Evolutionary conservation across 2,888 invertebrate species (phyloP).

Genomic region (Thumatha senex): DNA sequence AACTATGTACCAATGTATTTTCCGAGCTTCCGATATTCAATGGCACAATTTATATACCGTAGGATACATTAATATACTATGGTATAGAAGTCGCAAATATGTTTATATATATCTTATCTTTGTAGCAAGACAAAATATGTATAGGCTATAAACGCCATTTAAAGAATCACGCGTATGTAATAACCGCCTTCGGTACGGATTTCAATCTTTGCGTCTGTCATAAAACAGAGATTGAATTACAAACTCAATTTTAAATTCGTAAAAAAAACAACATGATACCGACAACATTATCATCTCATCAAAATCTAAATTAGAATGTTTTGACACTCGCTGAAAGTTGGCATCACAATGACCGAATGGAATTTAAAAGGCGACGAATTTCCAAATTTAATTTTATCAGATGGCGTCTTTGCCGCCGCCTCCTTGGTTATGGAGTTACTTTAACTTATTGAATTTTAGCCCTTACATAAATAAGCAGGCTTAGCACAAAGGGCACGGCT

Average conservation of each 20-base stretch:
- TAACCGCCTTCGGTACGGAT: not conserved
- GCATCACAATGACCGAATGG: conserved; percentile 21
- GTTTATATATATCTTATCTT: too few species aligned
- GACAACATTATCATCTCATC: conserved; percentile 30
- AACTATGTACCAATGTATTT: too few species aligned
- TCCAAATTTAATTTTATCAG: conserved; percentile 18
- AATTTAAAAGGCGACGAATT: conserved; percentile 28
- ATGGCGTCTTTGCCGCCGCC: conserved; percentile 12
- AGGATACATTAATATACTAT: too few species aligned
- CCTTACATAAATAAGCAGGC: conserved; percentile 40
- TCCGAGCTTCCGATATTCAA: too few species aligned
- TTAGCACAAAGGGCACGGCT: conserved; percentile 27
- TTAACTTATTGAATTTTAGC: conserved; percentile 43
- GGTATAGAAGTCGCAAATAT: too few species aligned
- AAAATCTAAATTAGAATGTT: conserved; percentile 32
- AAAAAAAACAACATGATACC: conserved; percentile 13
- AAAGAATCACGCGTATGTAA: not conserved
- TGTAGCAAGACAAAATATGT: too few species aligned
- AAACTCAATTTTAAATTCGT: conserved; percentile 17
- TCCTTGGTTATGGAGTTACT: conserved; percentile 29
- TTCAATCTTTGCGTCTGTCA: too few species aligned
- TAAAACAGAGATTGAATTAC: conserved; percentile 7
- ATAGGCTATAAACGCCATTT: too few species aligned
- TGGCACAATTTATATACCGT: too few species aligned
- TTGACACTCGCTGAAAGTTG: conserved; percentile 20